Evolutionary conservation across 1,140 invertebrate species (phyloP).

Genomic region (Wiebesia pumilae): DNA sequence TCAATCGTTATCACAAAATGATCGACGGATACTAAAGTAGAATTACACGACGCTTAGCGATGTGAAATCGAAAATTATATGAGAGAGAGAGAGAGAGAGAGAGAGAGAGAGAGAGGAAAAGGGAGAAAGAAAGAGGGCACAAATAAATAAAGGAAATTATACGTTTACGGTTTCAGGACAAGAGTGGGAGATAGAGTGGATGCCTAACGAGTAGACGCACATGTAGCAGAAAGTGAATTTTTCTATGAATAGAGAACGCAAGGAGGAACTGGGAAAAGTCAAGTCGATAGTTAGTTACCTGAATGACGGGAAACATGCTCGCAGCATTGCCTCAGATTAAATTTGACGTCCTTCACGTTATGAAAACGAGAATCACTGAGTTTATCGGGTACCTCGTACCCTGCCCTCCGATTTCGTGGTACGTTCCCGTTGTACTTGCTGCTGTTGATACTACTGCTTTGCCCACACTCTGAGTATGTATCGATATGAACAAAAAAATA

Average conservation of each 20-base stretch:
- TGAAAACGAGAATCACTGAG: background rate
- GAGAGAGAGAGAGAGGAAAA: too few relatives aligned
- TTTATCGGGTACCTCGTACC: background rate
- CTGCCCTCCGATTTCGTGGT: background rate
- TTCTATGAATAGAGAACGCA: background rate
- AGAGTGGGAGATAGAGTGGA: background rate
- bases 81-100: constrained; percentile 17
- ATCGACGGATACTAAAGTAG: background rate
- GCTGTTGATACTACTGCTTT: background rate
- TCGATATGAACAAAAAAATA: background rate
- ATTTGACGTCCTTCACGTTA: background rate
- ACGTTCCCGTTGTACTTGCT: too few relatives aligned
- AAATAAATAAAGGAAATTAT: background rate
- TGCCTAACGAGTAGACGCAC: background rate
- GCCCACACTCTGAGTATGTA: background rate
- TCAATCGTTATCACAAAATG: background rate
- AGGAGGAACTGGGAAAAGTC: background rate
- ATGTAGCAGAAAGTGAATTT: background rate
- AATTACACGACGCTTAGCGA: background rate
- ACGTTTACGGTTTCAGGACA: background rate
- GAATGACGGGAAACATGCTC: constrained; percentile 45
- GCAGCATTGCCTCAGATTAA: constrained; percentile 8
- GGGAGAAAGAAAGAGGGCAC: too few relatives aligned
- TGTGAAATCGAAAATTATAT: background rate
- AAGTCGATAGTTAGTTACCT: constrained; percentile 30